phyloP scores from a whole-genome alignment of 2,888 invertebrate species.

The Enchytraeus crypticus region DNA sequence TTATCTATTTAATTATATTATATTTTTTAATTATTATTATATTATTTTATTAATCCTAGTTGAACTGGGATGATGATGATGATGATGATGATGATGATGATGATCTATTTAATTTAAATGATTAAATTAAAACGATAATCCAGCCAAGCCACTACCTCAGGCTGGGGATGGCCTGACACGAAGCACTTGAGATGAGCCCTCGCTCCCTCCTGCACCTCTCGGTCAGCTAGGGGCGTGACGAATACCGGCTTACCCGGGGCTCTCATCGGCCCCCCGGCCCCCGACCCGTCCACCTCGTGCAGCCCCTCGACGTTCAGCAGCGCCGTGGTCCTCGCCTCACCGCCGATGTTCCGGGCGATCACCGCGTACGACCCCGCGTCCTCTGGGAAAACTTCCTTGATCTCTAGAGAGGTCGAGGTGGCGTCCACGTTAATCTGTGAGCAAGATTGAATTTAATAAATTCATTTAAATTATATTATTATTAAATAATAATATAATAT shows the following conservation, averaged over 20 bases:
- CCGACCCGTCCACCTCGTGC: slow-evolving; percentile 10
- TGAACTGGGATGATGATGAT: too few species aligned
- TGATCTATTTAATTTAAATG: too few species aligned
- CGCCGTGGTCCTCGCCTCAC: slow-evolving; percentile 58
- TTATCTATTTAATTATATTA: too few species aligned
- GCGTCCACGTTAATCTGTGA: slow-evolving; percentile 54
- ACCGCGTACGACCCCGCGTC: slow-evolving; percentile 68
- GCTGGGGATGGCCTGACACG: slow-evolving; percentile 50
- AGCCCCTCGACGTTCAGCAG: slow-evolving; percentile 30
- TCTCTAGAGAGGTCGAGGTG: slow-evolving; percentile 58
- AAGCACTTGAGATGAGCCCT: slow-evolving; percentile 49
- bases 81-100: too few species aligned
- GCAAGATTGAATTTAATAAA: too few species aligned
- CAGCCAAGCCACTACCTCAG: too few species aligned
- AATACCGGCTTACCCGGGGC: slow-evolving; percentile 55
- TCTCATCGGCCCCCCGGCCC: background rate
- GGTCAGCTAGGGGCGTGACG: slow-evolving; percentile 37
- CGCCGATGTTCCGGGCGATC: slow-evolving; percentile 62
- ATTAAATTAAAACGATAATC: too few species aligned
- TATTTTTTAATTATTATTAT: too few species aligned
- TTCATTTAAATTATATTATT: too few species aligned
- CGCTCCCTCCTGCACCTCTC: slow-evolving; percentile 42
- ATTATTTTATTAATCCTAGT: too few species aligned
- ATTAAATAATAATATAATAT: too few species aligned
- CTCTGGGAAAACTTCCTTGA: slow-evolving; percentile 67